Conservation (phyloP, 2,888 invertebrate genomes). For the Furcula furcula region DNA sequence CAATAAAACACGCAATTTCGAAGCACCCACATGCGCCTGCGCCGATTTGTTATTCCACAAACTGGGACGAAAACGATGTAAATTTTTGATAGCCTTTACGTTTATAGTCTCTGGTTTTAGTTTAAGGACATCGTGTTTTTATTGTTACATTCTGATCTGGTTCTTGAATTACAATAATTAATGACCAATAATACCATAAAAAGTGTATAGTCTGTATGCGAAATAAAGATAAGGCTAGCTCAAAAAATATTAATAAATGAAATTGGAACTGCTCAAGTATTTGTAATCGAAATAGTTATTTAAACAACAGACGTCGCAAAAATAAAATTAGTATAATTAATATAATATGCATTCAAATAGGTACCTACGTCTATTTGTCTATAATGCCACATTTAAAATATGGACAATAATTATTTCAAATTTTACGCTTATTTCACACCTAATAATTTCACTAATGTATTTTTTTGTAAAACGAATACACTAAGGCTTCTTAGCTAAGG, state of each 20-base stretch:
- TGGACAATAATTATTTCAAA: too few relatives aligned
- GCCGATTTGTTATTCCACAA: conserved; percentile 49
- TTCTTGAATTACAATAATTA: conserved; percentile 56
- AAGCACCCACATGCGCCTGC: conserved; percentile 64
- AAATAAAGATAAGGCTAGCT: conserved; percentile 1
- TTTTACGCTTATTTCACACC: too few relatives aligned
- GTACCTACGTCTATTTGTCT: too few relatives aligned
- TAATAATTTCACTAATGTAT: too few relatives aligned
- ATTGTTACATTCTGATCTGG: conserved; percentile 49
- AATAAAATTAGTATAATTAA: too few relatives aligned
- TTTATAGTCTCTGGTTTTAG: conserved; percentile 66
- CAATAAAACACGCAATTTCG: conserved; percentile 48
- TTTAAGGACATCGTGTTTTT: conserved; percentile 67
- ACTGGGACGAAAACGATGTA: conserved; percentile 68
- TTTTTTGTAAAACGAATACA: too few relatives aligned
- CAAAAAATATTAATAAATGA: not conserved
- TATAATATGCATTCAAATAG: too few relatives aligned
- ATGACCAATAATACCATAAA: conserved; percentile 40
- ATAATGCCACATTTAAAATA: too few relatives aligned
- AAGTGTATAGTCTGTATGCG: conserved; percentile 10
- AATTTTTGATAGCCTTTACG: conserved; percentile 72
- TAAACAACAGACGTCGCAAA: too few relatives aligned
- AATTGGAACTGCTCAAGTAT: too few relatives aligned
- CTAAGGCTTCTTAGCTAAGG: too few relatives aligned
- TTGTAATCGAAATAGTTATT: not conserved